Evolutionary conservation across 2,797 vertebrate species (phyloP).

Genomic region (Neosilurus hyrtlii): DNA sequence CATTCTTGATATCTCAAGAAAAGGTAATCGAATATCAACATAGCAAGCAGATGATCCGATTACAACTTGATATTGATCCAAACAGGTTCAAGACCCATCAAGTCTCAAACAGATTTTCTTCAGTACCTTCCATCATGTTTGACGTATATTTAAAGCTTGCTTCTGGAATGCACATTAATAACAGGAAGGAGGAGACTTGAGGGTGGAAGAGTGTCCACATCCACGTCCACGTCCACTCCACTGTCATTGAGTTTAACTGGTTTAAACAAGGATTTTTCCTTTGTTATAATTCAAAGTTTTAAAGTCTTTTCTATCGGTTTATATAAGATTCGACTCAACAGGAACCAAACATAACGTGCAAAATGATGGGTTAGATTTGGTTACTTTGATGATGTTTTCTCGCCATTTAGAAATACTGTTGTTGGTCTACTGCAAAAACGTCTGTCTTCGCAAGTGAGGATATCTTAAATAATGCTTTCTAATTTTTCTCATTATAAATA

Average conservation of each 20-base stretch:
- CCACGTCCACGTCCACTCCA: too few species aligned
- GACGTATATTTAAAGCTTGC: not conserved
- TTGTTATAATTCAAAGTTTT: not conserved
- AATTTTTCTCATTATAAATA: not conserved
- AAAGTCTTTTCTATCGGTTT: not conserved
- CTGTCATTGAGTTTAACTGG: too few species aligned
- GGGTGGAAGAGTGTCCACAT: too few species aligned
- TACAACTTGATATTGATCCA: not conserved
- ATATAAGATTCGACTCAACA: not conserved
- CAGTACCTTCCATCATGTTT: not conserved
- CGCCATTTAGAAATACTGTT: not conserved
- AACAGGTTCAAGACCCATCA: not conserved
- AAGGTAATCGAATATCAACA: not conserved
- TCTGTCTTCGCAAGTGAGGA: not conserved
- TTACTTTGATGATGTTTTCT: not conserved
- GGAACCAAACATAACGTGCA: too few species aligned
- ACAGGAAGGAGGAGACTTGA: not conserved
- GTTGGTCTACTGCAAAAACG: not conserved
- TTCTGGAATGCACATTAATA: not conserved
- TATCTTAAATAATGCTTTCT: not conserved
- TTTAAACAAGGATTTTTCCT: not conserved
- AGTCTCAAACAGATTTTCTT: not conserved
- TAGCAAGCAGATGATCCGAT: not conserved
- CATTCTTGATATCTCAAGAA: not conserved
- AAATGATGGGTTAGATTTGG: not conserved